Conservation (phyloP, 2,888 invertebrate genomes). For the Diplolepis rosae region DNA sequence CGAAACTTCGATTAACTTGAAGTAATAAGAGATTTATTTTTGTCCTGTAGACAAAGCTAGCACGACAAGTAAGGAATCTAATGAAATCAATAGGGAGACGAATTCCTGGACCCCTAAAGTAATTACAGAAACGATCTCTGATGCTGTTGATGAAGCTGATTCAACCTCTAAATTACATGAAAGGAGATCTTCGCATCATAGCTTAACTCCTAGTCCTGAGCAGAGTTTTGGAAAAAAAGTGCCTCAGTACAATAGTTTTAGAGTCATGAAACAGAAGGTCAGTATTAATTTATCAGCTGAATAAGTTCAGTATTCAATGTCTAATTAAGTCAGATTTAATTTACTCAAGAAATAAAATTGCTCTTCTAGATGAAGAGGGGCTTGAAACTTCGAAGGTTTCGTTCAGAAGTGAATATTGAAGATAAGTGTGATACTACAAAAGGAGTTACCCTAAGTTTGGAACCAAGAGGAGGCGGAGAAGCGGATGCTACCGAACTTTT, state of each 20-base stretch:
- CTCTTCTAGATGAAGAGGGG: constrained; percentile 64
- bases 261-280: constrained; percentile 72
- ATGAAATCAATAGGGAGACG: constrained; percentile 55
- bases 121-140: constrained; percentile 49
- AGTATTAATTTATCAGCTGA: not conserved
- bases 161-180: constrained; percentile 48
- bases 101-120: constrained; percentile 56
- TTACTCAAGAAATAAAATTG: not conserved
- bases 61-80: constrained; percentile 59
- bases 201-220: constrained; percentile 65
- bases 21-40: constrained; percentile 26
- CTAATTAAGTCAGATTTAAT: too few species aligned
- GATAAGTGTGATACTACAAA: constrained; percentile 64
- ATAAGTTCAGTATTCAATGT: too few species aligned
- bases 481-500: constrained; percentile 73
- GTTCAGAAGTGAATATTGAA: constrained; percentile 73
- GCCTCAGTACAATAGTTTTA: constrained; percentile 69
- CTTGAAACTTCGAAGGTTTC: constrained; percentile 70
- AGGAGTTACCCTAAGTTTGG: constrained; percentile 64
- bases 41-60: constrained; percentile 54
- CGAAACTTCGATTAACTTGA: not conserved
- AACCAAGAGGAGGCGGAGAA: constrained; percentile 71
- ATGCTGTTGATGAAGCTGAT: constrained; percentile 51
- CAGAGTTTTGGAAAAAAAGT: constrained; percentile 64
- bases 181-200: constrained; percentile 59